Evolutionary conservation across 2,888 invertebrate genomes (phyloP), one percentile per base, ranked within the genome.

Genomic region (Rotaria magnacalcarata): DNA sequence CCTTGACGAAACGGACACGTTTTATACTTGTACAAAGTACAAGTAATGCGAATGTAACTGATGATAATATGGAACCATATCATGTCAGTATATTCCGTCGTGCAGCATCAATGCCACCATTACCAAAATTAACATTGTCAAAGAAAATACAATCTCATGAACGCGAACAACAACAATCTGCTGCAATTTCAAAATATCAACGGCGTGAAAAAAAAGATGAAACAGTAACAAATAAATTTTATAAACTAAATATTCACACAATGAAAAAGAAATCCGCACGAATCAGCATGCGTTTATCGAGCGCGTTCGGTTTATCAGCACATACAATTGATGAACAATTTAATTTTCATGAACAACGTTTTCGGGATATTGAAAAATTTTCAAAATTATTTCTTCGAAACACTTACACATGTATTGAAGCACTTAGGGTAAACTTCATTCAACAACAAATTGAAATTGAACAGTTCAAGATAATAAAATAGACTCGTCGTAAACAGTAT

Each of bases 191-290:
- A 10, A 80, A 47, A 80, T 47, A 47, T 80, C 80, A 47, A 47
- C 80, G 41, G 11, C 34, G 14, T 67, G 80, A 47, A 41, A 80
- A 47, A 41, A 80, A 80, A n/a, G 80, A 80, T 47, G 80, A 80
- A 43, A n/a, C n/a, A 80, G 47, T 47, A 47, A 47, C 80, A 80
- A 80, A 80, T 80, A 80, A 80, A 47, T 80, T 93, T 88, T 91
- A 93, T 6, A 92, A 92, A 89, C 88, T 93, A 8, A 93, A 90
- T 87, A 90, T 93, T 88, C 93, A 93, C 89, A 93, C 93, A 11
- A 91, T 93, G 56, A 92, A 91, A 74, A 93, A 93, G 89, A 93
- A 93, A 89, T 92, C 93, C 2, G 91, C 91, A 0, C 90, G 93
- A 87, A 90, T 93, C 54, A 91, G 92, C 87, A 92, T 92, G 43